phyloP scores from a whole-genome alignment of 2,888 invertebrate species.

The Eledona agricola region DNA sequence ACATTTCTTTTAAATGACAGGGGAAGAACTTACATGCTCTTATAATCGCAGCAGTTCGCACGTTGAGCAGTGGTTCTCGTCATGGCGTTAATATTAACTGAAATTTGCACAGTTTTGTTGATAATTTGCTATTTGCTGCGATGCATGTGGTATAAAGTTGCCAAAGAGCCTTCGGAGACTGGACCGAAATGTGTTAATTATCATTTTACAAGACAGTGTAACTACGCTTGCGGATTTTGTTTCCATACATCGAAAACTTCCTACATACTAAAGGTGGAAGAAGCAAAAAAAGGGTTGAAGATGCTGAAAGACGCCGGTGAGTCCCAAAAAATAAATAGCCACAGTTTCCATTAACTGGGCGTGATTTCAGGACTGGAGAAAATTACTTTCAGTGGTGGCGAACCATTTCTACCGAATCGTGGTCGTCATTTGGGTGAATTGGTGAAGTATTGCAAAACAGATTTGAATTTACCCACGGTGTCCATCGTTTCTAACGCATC shows the following conservation, averaged over 20 bases:
- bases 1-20: no score
- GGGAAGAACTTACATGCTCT: no score
- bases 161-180: no score
- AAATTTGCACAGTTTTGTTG: no score
- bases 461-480: conserved; percentile 60
- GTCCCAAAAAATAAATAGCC: conserved; percentile 1
- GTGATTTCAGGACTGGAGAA: conserved; percentile 61
- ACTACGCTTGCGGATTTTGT: conserved; percentile 66
- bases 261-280: conserved; percentile 60
- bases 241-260: conserved; percentile 66
- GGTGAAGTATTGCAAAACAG: conserved; percentile 61
- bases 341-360: neutral
- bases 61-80: no score
- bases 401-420: conserved; percentile 62
- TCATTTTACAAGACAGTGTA: conserved; percentile 65
- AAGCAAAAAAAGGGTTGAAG: conserved; percentile 61
- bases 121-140: no score
- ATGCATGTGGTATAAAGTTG: no score
- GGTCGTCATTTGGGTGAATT: conserved; percentile 62
- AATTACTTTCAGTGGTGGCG: conserved; percentile 66
- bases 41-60: no score
- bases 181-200: conserved; percentile 64
- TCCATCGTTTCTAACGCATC: conserved; percentile 65
- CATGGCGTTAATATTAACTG: no score
- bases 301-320: conserved; percentile 60